Base-by-base conservation (phyloP, 2,888 invertebrate species). In the Thecocarcelia acutangulata region DNA sequence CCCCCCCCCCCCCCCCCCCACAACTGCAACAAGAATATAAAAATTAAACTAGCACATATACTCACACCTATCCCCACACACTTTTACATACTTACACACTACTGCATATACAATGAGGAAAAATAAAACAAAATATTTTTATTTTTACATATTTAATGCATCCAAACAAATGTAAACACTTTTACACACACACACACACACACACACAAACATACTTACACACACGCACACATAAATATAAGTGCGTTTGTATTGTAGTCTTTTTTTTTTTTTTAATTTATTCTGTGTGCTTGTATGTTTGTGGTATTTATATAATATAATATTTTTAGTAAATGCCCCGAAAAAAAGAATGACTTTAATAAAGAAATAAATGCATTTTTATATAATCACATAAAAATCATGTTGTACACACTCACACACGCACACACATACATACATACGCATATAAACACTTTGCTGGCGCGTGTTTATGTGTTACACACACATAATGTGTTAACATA, bases 401-500 rank as follows among this genome's bases (percentile, higher is more conserved):
- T 66, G 72, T 42, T 59, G 61, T 9, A 68, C 66, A 74, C 61
- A 80, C 74, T 68, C 79, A 80, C 56, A 80, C 69, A 72, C 9
- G 40, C 52, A 40, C 21, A 46, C 40, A 48, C 37, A 44, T 6
- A 44, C 50, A 61, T 6, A 21, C 21, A 28, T 15, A 42, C 5
- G 1, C 21, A 19, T 21, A 42, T 8, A 56, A 58, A 64, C 48
- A 33, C 24, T 58, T 5, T 69, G 44, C 59, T 3, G 11, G 19
- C 33, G 11, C 70, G 66, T 42, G 11, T 64, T 24, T 21, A 1
- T 28, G 12, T n/a, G 13, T 70, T 66, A 74, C 64, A 72, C 46
- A 63, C 54, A 69, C 75, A 64, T 73, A 80, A 76, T 83, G 78
- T 83, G 80, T 83, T 77, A 80, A 80, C 76, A 74, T 52, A 81